Percentiles rank a stretch among this genome's conserved stretches.
Conservation (phyloP, 2,888 invertebrate species). For the Danaus chrysippus region DNA sequence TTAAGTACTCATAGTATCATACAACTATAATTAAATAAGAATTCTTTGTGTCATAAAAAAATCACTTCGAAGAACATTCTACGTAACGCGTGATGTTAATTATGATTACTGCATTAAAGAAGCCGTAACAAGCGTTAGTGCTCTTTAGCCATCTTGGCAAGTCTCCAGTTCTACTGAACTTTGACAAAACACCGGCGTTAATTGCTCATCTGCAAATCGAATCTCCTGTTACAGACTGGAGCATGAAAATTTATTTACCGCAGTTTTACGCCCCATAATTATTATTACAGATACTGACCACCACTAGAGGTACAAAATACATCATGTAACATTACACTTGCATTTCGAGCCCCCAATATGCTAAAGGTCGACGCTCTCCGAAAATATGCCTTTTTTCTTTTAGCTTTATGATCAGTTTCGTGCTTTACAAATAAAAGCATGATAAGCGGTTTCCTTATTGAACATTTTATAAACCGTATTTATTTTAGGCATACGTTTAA, state of each 20-base stretch:
- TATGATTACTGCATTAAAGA: constrained; percentile 10
- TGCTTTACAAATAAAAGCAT: constrained; percentile 11
- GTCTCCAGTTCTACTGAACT: constrained; percentile 75
- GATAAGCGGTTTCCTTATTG: constrained; percentile 9
- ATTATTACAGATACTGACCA: constrained; percentile 6
- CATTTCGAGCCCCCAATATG: constrained; percentile 37
- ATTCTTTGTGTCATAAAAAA: too few relatives aligned
- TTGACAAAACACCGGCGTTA: constrained; percentile 65
- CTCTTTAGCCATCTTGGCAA: constrained; percentile 66
- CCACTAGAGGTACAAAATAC: constrained; percentile 15
- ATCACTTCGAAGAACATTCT: constrained; percentile 4
- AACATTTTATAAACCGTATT: constrained; percentile 9
- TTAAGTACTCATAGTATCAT: too few relatives aligned
- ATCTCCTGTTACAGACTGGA: constrained; percentile 10
- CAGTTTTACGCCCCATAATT: constrained; percentile 1
- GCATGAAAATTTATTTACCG: background rate
- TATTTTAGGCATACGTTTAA: constrained; percentile 39
- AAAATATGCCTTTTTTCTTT: constrained; percentile 51
- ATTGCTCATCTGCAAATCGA: constrained; percentile 40
- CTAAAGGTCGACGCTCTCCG: constrained; percentile 52
- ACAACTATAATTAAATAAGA: too few relatives aligned
- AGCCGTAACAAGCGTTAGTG: constrained; percentile 65
- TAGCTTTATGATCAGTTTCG: constrained; percentile 45
- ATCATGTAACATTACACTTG: constrained; percentile 20
- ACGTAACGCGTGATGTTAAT: constrained; percentile 4